Evolutionary conservation across 1,140 invertebrate species (phyloP), one percentile per base, ranked within the genome.

Genomic region (Diploscapter pachys): DNA sequence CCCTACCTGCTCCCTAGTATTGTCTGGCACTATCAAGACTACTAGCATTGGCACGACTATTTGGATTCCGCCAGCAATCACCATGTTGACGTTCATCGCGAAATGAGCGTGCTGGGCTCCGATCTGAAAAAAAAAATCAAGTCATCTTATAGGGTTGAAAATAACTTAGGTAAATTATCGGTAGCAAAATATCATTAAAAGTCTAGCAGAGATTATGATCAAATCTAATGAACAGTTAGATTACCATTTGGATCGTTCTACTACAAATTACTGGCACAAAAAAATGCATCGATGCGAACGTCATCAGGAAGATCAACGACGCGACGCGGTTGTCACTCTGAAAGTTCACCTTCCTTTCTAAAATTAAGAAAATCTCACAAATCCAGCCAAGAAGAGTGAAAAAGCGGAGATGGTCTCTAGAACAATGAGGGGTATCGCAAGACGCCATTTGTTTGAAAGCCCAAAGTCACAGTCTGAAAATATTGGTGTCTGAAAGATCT

Each of bases 191-290:
- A n/a, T n/a, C n/a, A n/a, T n/a, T n/a, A n/a, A n/a, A n/a, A n/a
- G 6, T 64, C 2, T 9, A 64, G 2, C 5, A 4, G 11, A 8
- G 62, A 64, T 31, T 1, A n/a, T 63, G 31, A 8, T n/a, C 49
- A 56, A 73, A 13, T 53, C 0, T 52, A 50, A 31, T 3, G n/a
- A 49, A 0, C 1, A 51, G 4, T 9, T 13, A 31, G 31, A 63
- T 75, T 31, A 77, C 75, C 61, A 73, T 77, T 77, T 77, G 75
- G 61, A 72, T 64, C 52, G 75, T 72, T 73, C 72, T 55, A 49
- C 72, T 64, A 31, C 63, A 73, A 13, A 72, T 57, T 5, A 77
- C 71, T 8, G 71, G 71, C n/a, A 66, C 63, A 11, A 77, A 67
- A 49, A 72, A 73, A n/a, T 77, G 75, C 6, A 77, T 50, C 13